Evolutionary conservation across 2,113 vertebrate species (phyloP).

Genomic region (Papio anubis): DNA sequence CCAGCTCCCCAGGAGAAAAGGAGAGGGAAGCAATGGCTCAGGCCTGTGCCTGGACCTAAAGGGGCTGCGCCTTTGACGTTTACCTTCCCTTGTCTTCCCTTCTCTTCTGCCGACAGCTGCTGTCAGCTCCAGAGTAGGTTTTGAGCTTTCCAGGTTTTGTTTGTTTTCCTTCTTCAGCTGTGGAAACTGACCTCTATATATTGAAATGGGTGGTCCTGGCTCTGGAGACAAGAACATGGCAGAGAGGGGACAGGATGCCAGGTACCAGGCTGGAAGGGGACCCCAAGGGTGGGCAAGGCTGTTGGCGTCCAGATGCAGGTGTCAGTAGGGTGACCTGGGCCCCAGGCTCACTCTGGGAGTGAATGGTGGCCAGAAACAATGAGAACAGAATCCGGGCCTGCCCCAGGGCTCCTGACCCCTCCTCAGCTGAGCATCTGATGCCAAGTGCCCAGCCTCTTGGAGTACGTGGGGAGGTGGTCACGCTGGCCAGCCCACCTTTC

Average conservation of each 20-base stretch:
- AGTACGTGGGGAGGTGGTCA: not conserved
- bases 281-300: too few species aligned
- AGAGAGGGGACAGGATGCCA: not conserved
- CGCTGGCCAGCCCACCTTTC: not conserved
- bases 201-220: not conserved
- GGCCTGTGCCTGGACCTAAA: not conserved
- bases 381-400: not conserved
- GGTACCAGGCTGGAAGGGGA: not conserved
- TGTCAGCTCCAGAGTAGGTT: not conserved
- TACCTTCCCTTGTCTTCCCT: not conserved
- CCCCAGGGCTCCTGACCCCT: not conserved
- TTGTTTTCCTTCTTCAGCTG: not conserved
- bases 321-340: fast-evolving
- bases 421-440: not conserved
- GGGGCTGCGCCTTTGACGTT: not conserved
- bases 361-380: not conserved
- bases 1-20: not conserved
- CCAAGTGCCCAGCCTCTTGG: not conserved
- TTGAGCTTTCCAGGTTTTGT: not conserved
- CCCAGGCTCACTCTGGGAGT: too few species aligned
- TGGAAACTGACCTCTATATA: not conserved
- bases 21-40: not conserved
- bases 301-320: not conserved
- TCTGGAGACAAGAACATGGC: not conserved
- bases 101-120: fast-evolving